Percentiles rank a stretch among this genome's conserved stretches.
Evolutionary conservation across 2,113 vertebrate species (phyloP).

Genomic region (Apteryx mantelli): DNA sequence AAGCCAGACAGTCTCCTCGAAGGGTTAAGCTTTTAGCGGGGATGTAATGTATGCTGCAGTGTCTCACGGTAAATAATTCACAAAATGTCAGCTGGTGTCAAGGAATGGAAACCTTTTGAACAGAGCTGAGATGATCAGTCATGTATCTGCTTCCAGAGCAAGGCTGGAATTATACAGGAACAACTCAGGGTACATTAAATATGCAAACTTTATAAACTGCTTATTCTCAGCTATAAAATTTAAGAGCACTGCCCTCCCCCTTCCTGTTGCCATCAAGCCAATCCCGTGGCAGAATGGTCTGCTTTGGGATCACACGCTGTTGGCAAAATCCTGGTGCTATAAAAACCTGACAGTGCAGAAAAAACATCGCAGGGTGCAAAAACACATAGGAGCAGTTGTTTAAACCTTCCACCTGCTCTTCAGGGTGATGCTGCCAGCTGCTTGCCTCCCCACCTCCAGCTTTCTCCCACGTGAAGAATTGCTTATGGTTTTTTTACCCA

Average conservation of each 20-base stretch:
- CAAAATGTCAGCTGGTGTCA: not conserved
- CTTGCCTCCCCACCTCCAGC: not conserved
- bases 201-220: not conserved
- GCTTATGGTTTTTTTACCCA: not conserved
- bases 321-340: not conserved
- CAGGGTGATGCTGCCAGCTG: not conserved
- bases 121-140: not conserved
- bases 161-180: not conserved
- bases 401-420: not conserved
- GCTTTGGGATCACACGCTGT: not conserved
- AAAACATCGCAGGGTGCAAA: not conserved
- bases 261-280: not conserved
- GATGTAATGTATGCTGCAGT: not conserved
- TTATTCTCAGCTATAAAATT: not conserved
- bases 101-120: conserved; percentile 15
- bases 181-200: not conserved
- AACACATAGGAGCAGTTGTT: not conserved
- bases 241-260: not conserved
- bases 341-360: not conserved
- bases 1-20: not conserved
- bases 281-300: not conserved
- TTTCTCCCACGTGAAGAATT: not conserved
- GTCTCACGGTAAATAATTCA: conserved; percentile 54
- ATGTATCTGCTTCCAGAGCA: not conserved
- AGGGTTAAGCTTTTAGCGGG: not conserved